These are phyloP conservation scores for Streptopelia turtur DNA, from an alignment of 2,797 vertebrate species.

Conservation along the genomic window DNA sequence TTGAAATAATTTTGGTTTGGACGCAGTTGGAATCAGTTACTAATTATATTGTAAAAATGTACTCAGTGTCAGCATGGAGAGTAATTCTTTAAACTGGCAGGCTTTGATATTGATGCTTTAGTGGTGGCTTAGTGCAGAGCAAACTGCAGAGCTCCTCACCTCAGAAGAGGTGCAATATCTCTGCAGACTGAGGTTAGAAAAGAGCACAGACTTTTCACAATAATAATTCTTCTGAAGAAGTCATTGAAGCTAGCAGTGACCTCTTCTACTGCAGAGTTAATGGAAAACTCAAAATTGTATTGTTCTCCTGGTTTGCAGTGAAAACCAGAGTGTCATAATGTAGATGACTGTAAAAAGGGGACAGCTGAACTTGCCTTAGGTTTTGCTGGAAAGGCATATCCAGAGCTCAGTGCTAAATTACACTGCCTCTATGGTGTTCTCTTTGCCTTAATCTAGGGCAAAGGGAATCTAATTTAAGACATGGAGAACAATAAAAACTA, in stretches of 20 bases:
- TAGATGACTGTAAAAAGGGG: not conserved
- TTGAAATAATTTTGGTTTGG: slow-evolving; percentile 26
- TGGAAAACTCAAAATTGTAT: not conserved
- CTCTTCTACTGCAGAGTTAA: not conserved
- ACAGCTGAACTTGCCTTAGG: not conserved
- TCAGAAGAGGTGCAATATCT: not conserved
- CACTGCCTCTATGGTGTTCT: not conserved
- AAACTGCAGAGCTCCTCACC: not conserved
- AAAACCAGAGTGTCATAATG: not conserved
- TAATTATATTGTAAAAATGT: slow-evolving; percentile 5
- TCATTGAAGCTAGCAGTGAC: not conserved
- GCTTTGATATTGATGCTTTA: not conserved
- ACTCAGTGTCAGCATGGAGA: not conserved
- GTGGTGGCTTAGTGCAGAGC: not conserved
- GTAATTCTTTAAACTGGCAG: not conserved
- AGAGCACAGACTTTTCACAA: not conserved
- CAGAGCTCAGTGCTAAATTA: not conserved
- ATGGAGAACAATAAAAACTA: not conserved
- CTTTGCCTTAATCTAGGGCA: not conserved
- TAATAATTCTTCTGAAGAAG: not conserved
- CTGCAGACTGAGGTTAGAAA: not conserved
- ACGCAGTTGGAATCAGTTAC: not conserved
- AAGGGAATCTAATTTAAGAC: not conserved
- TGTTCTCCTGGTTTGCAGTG: not conserved
- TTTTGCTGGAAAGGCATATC: not conserved